Conservation (phyloP, 2,797 vertebrate genomes). For the Natrix natrix region DNA sequence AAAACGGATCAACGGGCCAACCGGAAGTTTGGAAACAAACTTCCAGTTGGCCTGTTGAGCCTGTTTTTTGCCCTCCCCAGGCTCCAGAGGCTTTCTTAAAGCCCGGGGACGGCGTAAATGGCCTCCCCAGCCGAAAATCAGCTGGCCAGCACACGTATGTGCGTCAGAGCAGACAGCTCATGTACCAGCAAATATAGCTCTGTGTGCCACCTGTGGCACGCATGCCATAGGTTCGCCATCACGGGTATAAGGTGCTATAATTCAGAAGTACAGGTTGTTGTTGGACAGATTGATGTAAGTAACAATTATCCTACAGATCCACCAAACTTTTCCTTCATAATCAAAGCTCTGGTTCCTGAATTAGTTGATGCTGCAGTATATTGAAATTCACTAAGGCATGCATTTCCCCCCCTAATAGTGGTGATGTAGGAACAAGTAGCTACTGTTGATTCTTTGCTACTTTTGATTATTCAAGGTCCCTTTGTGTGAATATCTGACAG, state of each 20-base stretch:
- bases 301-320: background rate
- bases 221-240: no score
- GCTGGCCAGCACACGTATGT: no score
- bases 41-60: no score
- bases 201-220: no score
- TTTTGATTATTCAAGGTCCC: slow-evolving; percentile 31
- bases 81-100: no score
- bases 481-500: slow-evolving; percentile 27
- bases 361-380: background rate
- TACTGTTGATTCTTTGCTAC: slow-evolving; percentile 15
- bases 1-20: no score
- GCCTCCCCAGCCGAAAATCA: no score
- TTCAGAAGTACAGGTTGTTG: background rate
- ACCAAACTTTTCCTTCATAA: background rate
- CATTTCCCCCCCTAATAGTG: slow-evolving; percentile 17
- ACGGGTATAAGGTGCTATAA: background rate
- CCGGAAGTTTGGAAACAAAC: no score
- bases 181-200: no score
- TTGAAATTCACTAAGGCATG: background rate
- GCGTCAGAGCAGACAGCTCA: no score
- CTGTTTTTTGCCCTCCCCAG: no score
- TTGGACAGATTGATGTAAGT: background rate
- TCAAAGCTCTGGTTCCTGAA: background rate
- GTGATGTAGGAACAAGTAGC: background rate
- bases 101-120: no score